Evolutionary conservation across 2,797 vertebrate species (phyloP).

Genomic region (Lepus townsendii): DNA sequence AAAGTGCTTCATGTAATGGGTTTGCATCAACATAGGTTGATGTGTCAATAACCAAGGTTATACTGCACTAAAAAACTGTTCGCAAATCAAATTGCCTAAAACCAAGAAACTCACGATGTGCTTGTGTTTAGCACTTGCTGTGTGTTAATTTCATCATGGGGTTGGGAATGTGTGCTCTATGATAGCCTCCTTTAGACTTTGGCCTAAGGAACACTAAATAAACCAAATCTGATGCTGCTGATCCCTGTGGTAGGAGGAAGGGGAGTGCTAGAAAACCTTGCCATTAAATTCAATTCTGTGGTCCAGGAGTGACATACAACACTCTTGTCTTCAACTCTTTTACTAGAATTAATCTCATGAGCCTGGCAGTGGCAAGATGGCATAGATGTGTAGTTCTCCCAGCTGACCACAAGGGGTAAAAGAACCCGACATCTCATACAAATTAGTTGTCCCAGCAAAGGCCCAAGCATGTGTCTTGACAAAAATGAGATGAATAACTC

Average conservation of each 20-base stretch:
- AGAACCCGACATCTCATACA: neutral
- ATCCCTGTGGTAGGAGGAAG: neutral
- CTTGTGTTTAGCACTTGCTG: neutral
- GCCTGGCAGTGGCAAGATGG: neutral
- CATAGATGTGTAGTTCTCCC: slow-evolving; percentile 38
- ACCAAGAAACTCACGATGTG: neutral
- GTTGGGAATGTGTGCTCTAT: neutral
- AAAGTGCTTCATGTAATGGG: neutral
- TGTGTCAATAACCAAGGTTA: slow-evolving; percentile 4
- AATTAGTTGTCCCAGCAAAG: slow-evolving; percentile 45
- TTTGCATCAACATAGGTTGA: slow-evolving; percentile 27
- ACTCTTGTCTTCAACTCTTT: neutral
- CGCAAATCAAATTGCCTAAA: neutral
- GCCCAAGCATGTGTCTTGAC: neutral
- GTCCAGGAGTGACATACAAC: neutral
- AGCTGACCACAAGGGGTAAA: neutral
- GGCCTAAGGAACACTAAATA: neutral
- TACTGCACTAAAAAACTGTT: neutral
- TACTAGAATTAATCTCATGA: slow-evolving; percentile 21
- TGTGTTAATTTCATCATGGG: neutral
- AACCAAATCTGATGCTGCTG: neutral
- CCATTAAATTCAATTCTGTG: slow-evolving; percentile 5
- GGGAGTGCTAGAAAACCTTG: neutral
- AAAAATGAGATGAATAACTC: slow-evolving; percentile 53
- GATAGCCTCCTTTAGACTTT: neutral